Evolutionary conservation across 2,113 vertebrate genomes (phyloP).

Genomic region (Prunella fulvescens): DNA sequence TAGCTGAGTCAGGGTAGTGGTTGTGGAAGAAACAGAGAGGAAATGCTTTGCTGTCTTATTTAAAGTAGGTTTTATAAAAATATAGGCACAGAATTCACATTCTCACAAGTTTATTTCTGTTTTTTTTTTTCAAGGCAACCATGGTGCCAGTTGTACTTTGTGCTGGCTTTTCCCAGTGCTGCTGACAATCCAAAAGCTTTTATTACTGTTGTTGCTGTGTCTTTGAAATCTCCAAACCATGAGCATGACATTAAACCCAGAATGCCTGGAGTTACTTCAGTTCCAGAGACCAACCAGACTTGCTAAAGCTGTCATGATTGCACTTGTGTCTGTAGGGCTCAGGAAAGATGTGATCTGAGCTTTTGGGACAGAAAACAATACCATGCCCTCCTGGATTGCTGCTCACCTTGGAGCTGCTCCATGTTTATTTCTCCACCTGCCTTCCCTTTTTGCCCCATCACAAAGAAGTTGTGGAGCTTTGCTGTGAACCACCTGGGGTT

Average conservation of each 20-base stretch:
- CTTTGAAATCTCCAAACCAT: neutral
- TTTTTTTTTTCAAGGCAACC: neutral
- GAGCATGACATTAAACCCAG: neutral
- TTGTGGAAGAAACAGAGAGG: neutral
- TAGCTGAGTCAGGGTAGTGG: neutral
- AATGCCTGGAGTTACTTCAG: neutral
- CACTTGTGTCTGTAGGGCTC: neutral
- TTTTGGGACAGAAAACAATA: neutral
- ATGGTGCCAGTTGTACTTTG: neutral
- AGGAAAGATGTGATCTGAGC: neutral
- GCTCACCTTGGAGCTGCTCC: neutral
- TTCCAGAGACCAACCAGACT: neutral
- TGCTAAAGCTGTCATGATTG: constrained; percentile 11
- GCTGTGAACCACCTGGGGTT: neutral
- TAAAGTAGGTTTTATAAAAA: neutral
- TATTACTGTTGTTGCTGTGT: neutral
- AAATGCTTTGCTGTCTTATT: neutral
- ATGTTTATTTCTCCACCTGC: neutral
- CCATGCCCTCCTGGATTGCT: neutral
- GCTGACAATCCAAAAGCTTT: neutral
- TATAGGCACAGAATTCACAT: neutral
- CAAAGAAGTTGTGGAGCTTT: neutral
- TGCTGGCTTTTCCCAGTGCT: neutral
- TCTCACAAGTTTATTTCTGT: neutral
- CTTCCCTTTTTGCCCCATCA: neutral